Evolutionary conservation across 2,113 vertebrate species (phyloP).

Genomic region (Lipophrys pholis): DNA sequence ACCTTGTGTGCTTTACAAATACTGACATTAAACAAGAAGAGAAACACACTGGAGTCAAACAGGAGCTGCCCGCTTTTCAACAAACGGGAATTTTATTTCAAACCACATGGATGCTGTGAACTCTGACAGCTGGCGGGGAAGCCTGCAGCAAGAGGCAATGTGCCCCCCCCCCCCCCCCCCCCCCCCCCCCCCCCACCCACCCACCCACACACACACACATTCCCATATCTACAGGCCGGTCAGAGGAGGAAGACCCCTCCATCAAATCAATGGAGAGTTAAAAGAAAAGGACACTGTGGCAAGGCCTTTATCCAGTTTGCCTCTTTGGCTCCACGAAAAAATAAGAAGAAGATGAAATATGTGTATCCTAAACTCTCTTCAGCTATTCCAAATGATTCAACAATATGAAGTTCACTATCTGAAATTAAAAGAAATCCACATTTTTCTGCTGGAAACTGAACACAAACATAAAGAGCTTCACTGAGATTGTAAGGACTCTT

Average conservation of each 20-base stretch:
- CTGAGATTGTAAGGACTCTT: background rate
- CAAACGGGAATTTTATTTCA: constrained; percentile 26
- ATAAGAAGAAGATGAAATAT: background rate
- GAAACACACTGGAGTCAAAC: constrained; percentile 1
- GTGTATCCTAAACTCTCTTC: background rate
- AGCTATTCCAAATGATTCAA: background rate
- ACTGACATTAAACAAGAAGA: background rate
- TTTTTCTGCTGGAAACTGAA: background rate
- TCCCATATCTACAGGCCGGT: background rate
- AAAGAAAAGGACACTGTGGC: background rate
- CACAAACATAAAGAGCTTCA: background rate
- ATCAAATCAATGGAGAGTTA: background rate
- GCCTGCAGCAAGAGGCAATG: constrained; percentile 45
- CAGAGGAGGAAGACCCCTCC: background rate
- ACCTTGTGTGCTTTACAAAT: background rate
- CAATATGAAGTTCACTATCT: background rate
- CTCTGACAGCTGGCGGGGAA: constrained; percentile 34
- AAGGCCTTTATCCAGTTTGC: background rate
- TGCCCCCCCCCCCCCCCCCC: too few relatives aligned
- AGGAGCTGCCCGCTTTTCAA: constrained; percentile 20
- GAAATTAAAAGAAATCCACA: background rate
- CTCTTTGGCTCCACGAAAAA: background rate
- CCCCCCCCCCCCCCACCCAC: background rate
- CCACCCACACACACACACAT: background rate
- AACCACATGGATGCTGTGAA: constrained; percentile 31